Percentiles rank a stretch among this genome's conserved stretches.
Conservation (phyloP, 1,140 invertebrate genomes). For the Episyrphus balteatus region DNA sequence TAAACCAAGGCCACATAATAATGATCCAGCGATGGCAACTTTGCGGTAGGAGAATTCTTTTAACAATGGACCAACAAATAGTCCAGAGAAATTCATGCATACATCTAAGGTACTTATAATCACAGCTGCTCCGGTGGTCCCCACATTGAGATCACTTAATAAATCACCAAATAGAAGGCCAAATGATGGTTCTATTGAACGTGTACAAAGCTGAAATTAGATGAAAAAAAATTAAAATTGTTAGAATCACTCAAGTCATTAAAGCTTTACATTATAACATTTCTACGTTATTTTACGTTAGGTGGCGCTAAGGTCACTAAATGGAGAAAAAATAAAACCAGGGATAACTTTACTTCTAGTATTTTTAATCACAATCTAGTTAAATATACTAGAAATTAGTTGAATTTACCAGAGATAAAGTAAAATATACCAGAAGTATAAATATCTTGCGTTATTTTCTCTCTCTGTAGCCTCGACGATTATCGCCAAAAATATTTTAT, state of each 20-base stretch:
- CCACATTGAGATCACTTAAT: slow-evolving; percentile 49
- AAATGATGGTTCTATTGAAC: slow-evolving; percentile 65
- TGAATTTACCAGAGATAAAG: too few relatives aligned
- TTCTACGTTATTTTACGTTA: too few relatives aligned
- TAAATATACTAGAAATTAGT: too few relatives aligned
- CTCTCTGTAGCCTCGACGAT: too few relatives aligned
- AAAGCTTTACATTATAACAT: too few relatives aligned
- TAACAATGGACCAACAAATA: slow-evolving; percentile 59
- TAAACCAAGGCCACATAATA: slow-evolving; percentile 51
- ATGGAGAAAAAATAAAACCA: too few relatives aligned
- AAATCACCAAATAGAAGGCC: slow-evolving; percentile 63
- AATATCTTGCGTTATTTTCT: too few relatives aligned
- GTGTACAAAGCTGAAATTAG: slow-evolving; percentile 54
- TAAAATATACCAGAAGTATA: too few relatives aligned
- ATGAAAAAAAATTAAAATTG: background rate
- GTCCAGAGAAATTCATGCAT: slow-evolving; percentile 64
- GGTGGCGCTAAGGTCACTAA: too few relatives aligned
- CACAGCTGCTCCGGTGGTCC: slow-evolving; percentile 57
- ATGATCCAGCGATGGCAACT: slow-evolving; percentile 54
- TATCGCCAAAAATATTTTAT: too few relatives aligned
- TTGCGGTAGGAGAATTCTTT: slow-evolving; percentile 62
- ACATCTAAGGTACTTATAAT: slow-evolving; percentile 63
- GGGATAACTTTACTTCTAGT: too few relatives aligned
- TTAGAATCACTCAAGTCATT: slow-evolving; percentile 1
- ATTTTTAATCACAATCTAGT: too few relatives aligned